phyloP scores from a whole-genome alignment of 2,888 invertebrate genomes.

The Lepidonotus clava region DNA sequence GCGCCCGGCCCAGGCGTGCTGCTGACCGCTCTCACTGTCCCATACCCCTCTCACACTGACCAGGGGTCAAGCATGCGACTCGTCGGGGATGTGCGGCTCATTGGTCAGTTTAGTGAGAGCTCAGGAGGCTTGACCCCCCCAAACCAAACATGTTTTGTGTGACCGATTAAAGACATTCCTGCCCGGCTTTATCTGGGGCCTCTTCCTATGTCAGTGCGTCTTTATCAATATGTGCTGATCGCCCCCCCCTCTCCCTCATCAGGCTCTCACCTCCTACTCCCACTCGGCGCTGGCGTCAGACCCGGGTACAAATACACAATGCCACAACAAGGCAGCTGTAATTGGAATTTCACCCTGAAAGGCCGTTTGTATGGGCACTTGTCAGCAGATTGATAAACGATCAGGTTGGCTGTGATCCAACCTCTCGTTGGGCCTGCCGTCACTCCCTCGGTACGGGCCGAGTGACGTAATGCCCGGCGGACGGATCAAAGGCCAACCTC shows the following conservation, averaged over 20 bases:
- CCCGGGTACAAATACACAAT: neutral
- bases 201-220: constrained; percentile 12
- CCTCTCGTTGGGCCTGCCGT: too few species aligned
- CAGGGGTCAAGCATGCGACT: constrained; percentile 41
- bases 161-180: constrained; percentile 41
- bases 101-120: constrained; percentile 21
- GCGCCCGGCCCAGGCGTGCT: neutral
- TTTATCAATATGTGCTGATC: constrained; percentile 2
- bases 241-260: neutral
- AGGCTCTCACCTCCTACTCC: neutral
- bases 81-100: constrained; percentile 23
- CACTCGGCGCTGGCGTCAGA: neutral
- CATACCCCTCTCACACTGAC: neutral
- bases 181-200: constrained; percentile 6
- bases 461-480: neutral
- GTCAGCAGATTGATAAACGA: neutral
- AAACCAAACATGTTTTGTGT: constrained; percentile 46
- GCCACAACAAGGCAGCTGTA: neutral
- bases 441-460: too few species aligned
- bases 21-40: neutral
- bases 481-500: too few species aligned
- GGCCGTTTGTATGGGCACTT: neutral
- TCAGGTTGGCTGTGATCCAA: neutral
- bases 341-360: neutral
- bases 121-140: constrained; percentile 20